These are phyloP conservation scores for Zosterops pallidus DNA, from an alignment of 2,113 vertebrate species.

Conservation along the genomic window DNA sequence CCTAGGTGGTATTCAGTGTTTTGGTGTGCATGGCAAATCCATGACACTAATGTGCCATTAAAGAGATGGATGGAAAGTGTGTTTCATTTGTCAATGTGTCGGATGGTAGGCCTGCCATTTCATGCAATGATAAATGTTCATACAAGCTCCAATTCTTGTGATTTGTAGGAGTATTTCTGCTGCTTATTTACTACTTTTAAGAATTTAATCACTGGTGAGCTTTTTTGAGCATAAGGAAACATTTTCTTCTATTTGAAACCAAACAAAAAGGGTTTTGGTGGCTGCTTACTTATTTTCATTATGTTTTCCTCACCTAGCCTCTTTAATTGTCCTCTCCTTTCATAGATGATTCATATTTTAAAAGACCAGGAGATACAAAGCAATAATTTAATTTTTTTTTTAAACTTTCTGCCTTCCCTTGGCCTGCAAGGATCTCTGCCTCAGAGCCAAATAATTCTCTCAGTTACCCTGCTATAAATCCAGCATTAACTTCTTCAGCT, in stretches of 20 bases:
- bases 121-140: constrained; percentile 49
- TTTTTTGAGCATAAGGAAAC: neutral
- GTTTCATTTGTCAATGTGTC: constrained; percentile 58
- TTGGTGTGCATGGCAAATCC: constrained; percentile 64
- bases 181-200: constrained; percentile 5
- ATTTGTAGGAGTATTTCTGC: constrained; percentile 24
- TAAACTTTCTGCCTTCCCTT: neutral
- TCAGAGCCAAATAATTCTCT: neutral
- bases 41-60: constrained; percentile 75
- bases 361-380: neutral
- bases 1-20: constrained; percentile 68
- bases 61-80: constrained; percentile 68
- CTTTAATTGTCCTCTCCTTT: neutral
- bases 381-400: neutral
- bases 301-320: neutral
- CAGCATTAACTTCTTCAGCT: neutral
- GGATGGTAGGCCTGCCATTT: constrained; percentile 34
- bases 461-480: neutral
- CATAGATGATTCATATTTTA: neutral
- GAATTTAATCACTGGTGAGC: neutral
- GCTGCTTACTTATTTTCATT: neutral
- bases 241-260: neutral
- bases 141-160: constrained; percentile 19
- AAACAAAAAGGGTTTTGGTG: neutral
- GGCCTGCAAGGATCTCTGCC: neutral